Evolutionary conservation across 2,797 vertebrate species (phyloP), one percentile per base, ranked within the genome.

Genomic region (Sebastes glaucus): DNA sequence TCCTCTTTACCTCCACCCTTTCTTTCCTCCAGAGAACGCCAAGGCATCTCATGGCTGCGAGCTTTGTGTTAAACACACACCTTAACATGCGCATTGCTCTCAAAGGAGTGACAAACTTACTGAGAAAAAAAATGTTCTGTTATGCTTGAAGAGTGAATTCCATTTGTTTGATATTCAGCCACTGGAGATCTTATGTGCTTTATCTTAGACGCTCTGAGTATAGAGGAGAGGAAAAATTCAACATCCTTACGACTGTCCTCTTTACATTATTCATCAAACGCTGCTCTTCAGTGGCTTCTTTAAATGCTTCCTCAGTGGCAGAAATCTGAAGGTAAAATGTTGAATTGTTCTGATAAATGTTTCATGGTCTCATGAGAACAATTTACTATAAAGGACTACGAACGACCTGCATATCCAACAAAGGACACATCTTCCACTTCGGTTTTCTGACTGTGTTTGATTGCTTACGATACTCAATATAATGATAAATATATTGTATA

Each of bases 251-350:
- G 42, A 82, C 74, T 91, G 91, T 92, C 88, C 87, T 89, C 72
- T 87, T 79, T 94, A 73, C 83, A 93, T 92, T 93, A 93, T 92
- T 94, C 78, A 93, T 93, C 88, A 88, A 89, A 88, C 42, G 2
- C 32, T 70, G 57, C 78, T 92, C 82, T 74, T 83, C 75, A 83
- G 77, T 18, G 64, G 56, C 46, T 78, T 79, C 82, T 89, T 85
- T 84, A 91, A 93, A 90, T 61, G 74, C 75, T 82, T 88, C 66
- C 76, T 86, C 78, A 35, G 74, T 75, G 80, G 80, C 78, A 86
- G 59, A 68, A 82, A 77, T 82, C 49, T 74, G 75, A 88, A 86
- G 82, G 75, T 90, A 90, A 92, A 85, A 90, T 89, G 72, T 80
- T 90, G 84, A 87, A 92, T 84, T 90, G 77, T 82, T 92, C 83